A percentile compares a stretch with the other conserved stretches of the same genome.
Conservation (phyloP, 2,797 vertebrate genomes). For the Steatocranus sp. region DNA sequence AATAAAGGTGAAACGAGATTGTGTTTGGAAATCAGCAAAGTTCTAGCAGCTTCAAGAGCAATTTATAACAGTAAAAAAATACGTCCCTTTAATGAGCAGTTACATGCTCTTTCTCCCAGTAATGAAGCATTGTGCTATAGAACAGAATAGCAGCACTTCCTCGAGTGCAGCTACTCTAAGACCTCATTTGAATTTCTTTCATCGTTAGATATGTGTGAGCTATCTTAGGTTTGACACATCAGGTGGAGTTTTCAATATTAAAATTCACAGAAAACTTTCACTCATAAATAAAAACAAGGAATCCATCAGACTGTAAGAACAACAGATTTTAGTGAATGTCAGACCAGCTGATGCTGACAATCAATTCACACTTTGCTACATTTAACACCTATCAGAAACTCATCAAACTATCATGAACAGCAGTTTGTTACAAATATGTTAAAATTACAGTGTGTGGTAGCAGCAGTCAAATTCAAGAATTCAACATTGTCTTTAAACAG, state of each 20-base stretch:
- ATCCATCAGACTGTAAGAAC: not conserved
- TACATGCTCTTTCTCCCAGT: not conserved
- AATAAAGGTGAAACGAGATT: not conserved
- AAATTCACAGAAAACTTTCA: not conserved
- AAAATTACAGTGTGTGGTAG: not conserved
- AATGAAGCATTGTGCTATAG: rapidly evolving
- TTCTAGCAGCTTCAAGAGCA: not conserved
- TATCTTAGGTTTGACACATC: not conserved
- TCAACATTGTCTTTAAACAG: not conserved
- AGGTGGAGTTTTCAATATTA: not conserved
- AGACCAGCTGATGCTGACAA: constrained; percentile 38
- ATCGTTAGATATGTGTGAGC: not conserved
- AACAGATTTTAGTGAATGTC: constrained; percentile 15
- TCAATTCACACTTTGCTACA: not conserved
- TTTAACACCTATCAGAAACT: not conserved
- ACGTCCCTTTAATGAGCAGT: not conserved
- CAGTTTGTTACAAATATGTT: not conserved
- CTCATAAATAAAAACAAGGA: not conserved
- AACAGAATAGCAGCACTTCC: not conserved
- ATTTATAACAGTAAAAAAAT: not conserved
- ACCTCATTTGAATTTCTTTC: not conserved
- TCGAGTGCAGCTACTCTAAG: not conserved
- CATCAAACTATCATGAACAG: not conserved
- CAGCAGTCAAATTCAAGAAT: constrained; percentile 10
- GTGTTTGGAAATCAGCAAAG: not conserved